Percentiles rank a stretch among this genome's conserved stretches.
These are phyloP conservation scores for Chamaedrilus cognettii DNA, from an alignment of 2,888 invertebrate species.

Conservation along the genomic window DNA sequence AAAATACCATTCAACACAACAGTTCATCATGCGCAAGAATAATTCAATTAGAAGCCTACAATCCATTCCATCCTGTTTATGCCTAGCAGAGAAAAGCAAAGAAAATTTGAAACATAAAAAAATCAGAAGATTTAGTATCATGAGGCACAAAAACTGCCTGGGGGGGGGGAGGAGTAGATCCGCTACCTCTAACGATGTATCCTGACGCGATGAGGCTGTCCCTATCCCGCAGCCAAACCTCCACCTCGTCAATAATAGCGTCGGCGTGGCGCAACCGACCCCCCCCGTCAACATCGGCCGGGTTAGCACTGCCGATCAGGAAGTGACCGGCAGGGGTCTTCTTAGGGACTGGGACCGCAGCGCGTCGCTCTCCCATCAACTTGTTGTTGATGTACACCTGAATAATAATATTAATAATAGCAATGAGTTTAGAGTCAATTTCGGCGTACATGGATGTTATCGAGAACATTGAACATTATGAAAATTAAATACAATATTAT, in stretches of 20 bases:
- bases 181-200: slow-evolving; percentile 34
- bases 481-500: too few species aligned
- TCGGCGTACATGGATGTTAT: too few species aligned
- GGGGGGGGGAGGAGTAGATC: neutral
- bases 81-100: too few species aligned
- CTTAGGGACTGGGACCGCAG: neutral
- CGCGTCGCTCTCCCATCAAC: slow-evolving; percentile 18
- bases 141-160: neutral
- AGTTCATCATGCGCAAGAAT: too few species aligned
- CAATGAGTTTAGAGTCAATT: too few species aligned
- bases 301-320: slow-evolving; percentile 36
- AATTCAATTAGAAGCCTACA: too few species aligned
- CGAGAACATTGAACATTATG: too few species aligned
- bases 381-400: slow-evolving; percentile 32
- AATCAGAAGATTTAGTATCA: neutral
- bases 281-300: slow-evolving; percentile 11
- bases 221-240: slow-evolving; percentile 48
- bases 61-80: too few species aligned
- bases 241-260: slow-evolving; percentile 38
- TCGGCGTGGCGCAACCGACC: slow-evolving; percentile 23
- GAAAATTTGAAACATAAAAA: neutral
- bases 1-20: too few species aligned
- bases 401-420: too few species aligned
- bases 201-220: slow-evolving; percentile 45
- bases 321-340: slow-evolving; percentile 17